phyloP scores from a whole-genome alignment of 2,888 invertebrate species.

The Ophonus ardosiacus region DNA sequence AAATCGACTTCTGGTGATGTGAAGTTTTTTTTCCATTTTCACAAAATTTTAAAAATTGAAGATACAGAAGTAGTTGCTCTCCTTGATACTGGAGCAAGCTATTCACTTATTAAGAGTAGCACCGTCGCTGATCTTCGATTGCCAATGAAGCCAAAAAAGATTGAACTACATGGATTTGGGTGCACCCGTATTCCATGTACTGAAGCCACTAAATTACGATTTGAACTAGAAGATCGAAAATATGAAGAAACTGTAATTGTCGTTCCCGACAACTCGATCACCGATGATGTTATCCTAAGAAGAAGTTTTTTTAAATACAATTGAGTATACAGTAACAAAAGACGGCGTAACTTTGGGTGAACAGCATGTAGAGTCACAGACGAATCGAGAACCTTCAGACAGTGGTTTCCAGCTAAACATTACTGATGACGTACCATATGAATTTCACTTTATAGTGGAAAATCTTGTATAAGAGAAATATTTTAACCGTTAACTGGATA shows the following conservation, averaged over 20 bases:
- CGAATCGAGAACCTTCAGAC: too few relatives aligned
- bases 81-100: neutral
- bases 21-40: neutral
- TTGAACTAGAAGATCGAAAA: neutral
- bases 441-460: too few relatives aligned
- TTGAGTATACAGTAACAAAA: too few relatives aligned
- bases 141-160: neutral
- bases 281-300: neutral
- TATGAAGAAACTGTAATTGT: neutral
- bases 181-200: neutral
- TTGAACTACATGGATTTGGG: neutral
- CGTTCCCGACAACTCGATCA: neutral
- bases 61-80: neutral
- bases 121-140: neutral
- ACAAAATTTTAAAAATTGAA: neutral
- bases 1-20: neutral
- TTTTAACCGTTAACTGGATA: too few relatives aligned
- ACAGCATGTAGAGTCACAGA: too few relatives aligned
- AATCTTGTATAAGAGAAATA: too few relatives aligned
- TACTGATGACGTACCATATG: too few relatives aligned
- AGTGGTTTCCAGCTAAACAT: too few relatives aligned
- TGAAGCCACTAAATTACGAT: neutral
- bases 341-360: too few relatives aligned
- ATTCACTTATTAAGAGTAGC: neutral
- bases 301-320: neutral